Conservation (phyloP, 2,888 invertebrate species). For the Teleogryllus oceanicus region DNA sequence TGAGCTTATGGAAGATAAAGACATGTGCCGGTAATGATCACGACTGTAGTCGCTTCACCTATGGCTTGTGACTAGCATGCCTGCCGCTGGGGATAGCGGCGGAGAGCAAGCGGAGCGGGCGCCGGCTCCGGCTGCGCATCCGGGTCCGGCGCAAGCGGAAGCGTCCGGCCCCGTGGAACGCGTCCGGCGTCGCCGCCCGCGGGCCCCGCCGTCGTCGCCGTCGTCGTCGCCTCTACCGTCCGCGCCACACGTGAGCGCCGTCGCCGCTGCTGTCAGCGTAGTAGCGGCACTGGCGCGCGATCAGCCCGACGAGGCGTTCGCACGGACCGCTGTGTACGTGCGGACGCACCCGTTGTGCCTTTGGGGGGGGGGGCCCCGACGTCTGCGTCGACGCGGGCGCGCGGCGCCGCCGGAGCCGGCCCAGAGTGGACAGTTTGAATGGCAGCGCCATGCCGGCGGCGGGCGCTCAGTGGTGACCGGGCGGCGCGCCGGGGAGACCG, state of each 20-base stretch:
- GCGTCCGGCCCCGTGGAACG: background rate
- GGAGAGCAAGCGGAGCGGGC: background rate
- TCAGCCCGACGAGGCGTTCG: background rate
- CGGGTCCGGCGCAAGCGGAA: background rate
- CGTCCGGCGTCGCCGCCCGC: background rate
- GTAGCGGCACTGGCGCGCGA: conserved; percentile 25
- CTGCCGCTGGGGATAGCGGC: background rate
- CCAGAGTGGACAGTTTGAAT: conserved; percentile 18
- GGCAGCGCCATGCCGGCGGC: conserved; percentile 18
- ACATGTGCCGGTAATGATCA: conserved; percentile 18
- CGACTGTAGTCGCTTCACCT: conserved; percentile 9
- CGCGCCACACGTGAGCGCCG: background rate
- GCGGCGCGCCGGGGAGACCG: conserved; percentile 7
- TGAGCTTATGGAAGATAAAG: conserved; percentile 1
- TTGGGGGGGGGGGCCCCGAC: conserved; percentile 29
- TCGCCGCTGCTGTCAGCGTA: conserved; percentile 11
- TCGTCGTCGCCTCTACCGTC: background rate
- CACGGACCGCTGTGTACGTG: conserved; percentile 2
- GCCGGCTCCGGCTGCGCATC: background rate
- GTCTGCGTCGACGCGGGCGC: conserved; percentile 18
- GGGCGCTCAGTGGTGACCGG: conserved; percentile 18
- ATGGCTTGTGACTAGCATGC: conserved; percentile 6
- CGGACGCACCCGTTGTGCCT: background rate
- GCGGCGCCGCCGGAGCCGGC: background rate
- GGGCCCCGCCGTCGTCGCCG: conserved; percentile 18